A percentile compares a stretch with the other conserved stretches of the same genome.
These are phyloP conservation scores for Aspidapion aeneum DNA, from an alignment of 2,888 invertebrate genomes.

Conservation along the genomic window DNA sequence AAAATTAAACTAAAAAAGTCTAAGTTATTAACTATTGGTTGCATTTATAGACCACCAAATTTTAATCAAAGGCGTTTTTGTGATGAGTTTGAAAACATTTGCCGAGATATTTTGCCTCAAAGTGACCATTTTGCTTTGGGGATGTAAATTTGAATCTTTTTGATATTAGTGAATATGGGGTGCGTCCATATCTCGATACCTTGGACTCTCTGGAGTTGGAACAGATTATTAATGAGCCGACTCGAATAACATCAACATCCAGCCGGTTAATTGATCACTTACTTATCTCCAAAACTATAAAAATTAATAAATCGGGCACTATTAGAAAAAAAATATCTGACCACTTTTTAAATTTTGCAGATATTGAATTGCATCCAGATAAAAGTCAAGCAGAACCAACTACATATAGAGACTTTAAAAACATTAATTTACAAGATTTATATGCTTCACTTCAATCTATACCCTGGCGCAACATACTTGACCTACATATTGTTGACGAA, in stretches of 20 bases:
- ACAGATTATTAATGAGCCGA: conserved; percentile 4
- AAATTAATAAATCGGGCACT: neutral
- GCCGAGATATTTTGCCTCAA: neutral
- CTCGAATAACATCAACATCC: neutral
- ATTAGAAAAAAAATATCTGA: neutral
- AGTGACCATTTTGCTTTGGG: conserved; percentile 1
- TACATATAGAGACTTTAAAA: conserved; percentile 1
- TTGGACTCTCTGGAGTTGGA: neutral
- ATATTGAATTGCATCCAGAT: neutral
- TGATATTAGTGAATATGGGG: neutral
- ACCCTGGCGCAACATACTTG: neutral
- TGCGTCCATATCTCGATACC: neutral
- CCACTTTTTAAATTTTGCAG: neutral
- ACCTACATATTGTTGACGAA: neutral
- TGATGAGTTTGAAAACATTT: conserved; percentile 2
- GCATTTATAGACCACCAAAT: neutral
- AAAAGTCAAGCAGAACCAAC: neutral
- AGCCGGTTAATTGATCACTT: neutral
- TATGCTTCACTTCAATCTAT: neutral
- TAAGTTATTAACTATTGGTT: neutral
- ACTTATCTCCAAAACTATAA: neutral
- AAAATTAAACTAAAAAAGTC: neutral
- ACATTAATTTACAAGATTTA: neutral
- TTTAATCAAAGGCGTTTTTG: neutral
- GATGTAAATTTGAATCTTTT: conserved; percentile 1